These are phyloP conservation scores for Acyrthosiphon pisum DNA, from an alignment of 1,140 invertebrate species.

Conservation along the genomic window DNA sequence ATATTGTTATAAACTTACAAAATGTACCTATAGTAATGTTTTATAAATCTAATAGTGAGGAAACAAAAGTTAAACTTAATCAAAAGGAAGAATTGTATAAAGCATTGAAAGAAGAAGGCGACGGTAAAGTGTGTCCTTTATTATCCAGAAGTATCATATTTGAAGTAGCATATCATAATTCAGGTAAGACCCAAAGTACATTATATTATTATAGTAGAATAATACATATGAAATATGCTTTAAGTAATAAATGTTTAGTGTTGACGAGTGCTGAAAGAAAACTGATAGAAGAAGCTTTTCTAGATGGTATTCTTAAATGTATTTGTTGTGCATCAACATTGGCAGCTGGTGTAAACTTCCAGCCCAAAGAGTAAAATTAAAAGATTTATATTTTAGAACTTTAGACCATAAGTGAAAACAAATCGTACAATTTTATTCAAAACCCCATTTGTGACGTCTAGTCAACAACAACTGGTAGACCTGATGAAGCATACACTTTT, in stretches of 20 bases:
- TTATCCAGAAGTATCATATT: conserved; percentile 75
- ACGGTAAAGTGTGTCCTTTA: conserved; percentile 76
- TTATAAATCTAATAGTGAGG: conserved; percentile 28
- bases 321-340: conserved; percentile 95
- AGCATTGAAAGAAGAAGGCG: conserved; percentile 73
- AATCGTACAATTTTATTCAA: background rate
- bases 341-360: conserved; percentile 97
- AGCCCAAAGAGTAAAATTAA: conserved; percentile 75
- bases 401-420: background rate
- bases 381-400: conserved; percentile 51
- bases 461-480: conserved; percentile 31
- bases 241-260: conserved; percentile 63
- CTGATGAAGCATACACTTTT: conserved; percentile 38
- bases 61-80: conserved; percentile 58
- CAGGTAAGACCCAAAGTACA: conserved; percentile 63
- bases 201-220: background rate
- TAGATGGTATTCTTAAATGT: conserved; percentile 79
- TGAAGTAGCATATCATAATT: conserved; percentile 92
- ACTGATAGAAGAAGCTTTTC: conserved; percentile 87
- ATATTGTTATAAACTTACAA: background rate
- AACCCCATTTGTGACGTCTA: background rate
- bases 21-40: background rate
- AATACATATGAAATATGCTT: background rate
- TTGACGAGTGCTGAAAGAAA: conserved; percentile 83
- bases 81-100: conserved; percentile 71